Base-by-base conservation (phyloP, 2,888 invertebrate genomes). In the Philonicus albiceps region DNA sequence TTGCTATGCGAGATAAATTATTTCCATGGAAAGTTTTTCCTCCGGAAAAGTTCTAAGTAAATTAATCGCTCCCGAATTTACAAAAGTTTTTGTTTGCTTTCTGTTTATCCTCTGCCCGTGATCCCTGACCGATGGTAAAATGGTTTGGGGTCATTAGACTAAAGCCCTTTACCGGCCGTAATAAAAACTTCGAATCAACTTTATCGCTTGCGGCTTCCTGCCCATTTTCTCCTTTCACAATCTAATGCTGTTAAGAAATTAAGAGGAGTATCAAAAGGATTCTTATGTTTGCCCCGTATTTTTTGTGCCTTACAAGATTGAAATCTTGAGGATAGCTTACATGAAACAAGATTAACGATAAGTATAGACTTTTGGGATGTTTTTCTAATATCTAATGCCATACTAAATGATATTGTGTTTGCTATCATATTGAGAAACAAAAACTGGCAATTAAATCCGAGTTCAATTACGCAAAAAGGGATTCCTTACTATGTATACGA, bases 111-210 rank as follows among this genome's bases (percentile, higher is more conserved):
- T 40, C 40, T 40, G 40, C 43, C 76, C 30, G 64, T 78, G 78
- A 43, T 78, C 22, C 43, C 27, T 49, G 78, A 22, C 30, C 78
- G 49, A 27, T 49, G 27, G 27, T 78, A 49, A 78, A 43, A 78
- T 78, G 78, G 49, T 49, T 78, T 78, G 22, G 16, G 64, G 64
- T 64, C 64, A 64, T 64, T 64, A 76, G 30, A 27, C 49, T 43
- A 78, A 78, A 49, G 27, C 78, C 30, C 49, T 78, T 78, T 49
- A 78, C 49, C 19, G 43, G n/a, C 49, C 34, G 22, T 40, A 49
- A 53, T 78, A 78, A 78, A 78, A 78, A 78, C 40, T 78, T 78
- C 27, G 49, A 78, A 78, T 78, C 40, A 78, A 78, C 78, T 78
- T 78, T 78, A 78, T 78, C 49, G 49, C 78, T 8, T 19, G 27